Evolutionary conservation across 1,140 invertebrate species (phyloP).

Genomic region (Brachionus manjavacas): DNA sequence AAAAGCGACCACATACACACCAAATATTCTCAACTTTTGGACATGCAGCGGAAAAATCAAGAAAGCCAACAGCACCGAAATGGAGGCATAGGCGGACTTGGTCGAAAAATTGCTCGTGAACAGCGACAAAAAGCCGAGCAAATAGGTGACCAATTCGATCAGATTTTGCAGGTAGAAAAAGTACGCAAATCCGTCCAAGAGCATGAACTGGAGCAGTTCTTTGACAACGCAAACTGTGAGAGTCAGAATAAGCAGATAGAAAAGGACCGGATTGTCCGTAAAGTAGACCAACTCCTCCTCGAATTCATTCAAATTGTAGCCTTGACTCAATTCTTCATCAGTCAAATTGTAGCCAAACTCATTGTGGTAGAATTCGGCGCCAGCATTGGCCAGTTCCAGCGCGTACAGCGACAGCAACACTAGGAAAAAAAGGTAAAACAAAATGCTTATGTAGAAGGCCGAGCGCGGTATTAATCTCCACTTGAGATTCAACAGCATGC

Average conservation of each 20-base stretch:
- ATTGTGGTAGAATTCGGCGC: neutral
- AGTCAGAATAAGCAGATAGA: neutral
- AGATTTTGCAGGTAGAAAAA: slow-evolving; percentile 40
- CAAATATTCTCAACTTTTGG: slow-evolving; percentile 37
- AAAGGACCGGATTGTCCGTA: slow-evolving; percentile 16
- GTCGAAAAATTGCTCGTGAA: neutral
- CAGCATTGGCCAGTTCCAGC: slow-evolving; percentile 14
- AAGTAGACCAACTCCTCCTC: neutral
- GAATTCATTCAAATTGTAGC: slow-evolving; percentile 11
- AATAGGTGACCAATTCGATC: slow-evolving; percentile 16
- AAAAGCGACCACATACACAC: slow-evolving; percentile 40
- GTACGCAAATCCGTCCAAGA: slow-evolving; percentile 31
- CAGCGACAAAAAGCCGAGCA: neutral
- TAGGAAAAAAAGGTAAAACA: slow-evolving; percentile 30
- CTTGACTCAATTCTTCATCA: neutral
- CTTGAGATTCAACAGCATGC: neutral
- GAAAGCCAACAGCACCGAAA: slow-evolving; percentile 3
- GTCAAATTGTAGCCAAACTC: neutral
- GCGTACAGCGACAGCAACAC: neutral
- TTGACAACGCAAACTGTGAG: neutral
- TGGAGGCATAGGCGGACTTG: slow-evolving; percentile 21
- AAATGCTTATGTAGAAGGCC: slow-evolving; percentile 13
- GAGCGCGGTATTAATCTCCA: slow-evolving; percentile 33
- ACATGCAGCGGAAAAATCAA: slow-evolving; percentile 36
- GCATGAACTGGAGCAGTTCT: slow-evolving; percentile 13